phyloP scores from a whole-genome alignment of 1,140 invertebrate genomes.

The Ectropis grisescens region DNA sequence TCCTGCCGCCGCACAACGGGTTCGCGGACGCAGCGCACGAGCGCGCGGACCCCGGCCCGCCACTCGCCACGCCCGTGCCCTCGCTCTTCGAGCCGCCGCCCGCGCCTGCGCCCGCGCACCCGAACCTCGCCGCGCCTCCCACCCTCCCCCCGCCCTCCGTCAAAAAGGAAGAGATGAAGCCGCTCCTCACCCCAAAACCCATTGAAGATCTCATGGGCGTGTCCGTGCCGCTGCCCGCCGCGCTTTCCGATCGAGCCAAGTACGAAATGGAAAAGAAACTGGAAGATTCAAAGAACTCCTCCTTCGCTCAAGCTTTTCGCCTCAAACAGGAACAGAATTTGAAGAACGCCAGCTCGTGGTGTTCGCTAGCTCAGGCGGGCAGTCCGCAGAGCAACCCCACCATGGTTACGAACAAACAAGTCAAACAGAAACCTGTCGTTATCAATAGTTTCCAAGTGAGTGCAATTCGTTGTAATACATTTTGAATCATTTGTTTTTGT shows the following conservation, averaged over 20 bases:
- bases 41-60: conserved; percentile 62
- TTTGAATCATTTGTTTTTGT: too few species aligned
- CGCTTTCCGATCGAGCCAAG: conserved; percentile 49
- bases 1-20: conserved; percentile 64
- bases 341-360: conserved; percentile 94
- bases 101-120: conserved; percentile 63
- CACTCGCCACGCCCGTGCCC: conserved; percentile 68
- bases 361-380: conserved; percentile 86
- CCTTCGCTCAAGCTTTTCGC: conserved; percentile 78
- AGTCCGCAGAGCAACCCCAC: conserved; percentile 76
- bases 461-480: too few species aligned
- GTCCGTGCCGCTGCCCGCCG: conserved; percentile 62
- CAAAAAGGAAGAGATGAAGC: conserved; percentile 72
- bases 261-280: conserved; percentile 65
- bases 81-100: conserved; percentile 78
- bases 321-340: conserved; percentile 79
- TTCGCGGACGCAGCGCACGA: conserved; percentile 61
- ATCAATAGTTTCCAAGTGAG: conserved; percentile 78
- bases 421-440: conserved; percentile 72
- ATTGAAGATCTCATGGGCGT: conserved; percentile 74
- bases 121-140: conserved; percentile 45
- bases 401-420: conserved; percentile 71
- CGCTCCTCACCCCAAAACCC: conserved; percentile 72
- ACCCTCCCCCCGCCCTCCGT: conserved; percentile 63
- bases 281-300: conserved; percentile 68